phyloP scores from a whole-genome alignment of 2,797 vertebrate genomes.

The Arnoldichthys spilopterus region DNA sequence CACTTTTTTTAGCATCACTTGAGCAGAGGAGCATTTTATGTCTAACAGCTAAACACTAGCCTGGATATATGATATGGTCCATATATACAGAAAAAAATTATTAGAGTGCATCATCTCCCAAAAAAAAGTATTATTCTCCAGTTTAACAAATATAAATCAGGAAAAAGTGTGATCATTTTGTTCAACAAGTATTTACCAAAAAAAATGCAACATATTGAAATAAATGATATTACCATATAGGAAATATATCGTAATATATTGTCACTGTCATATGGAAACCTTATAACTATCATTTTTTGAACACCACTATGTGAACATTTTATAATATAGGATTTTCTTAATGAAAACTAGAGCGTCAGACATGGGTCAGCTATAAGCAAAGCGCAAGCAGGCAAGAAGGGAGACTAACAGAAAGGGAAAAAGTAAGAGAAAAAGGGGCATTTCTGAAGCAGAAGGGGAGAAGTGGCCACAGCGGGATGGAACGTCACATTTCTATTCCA shows the following conservation, averaged over 20 bases:
- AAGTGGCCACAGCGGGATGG: too few species aligned
- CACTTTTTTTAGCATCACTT: too few species aligned
- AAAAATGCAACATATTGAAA: slow-evolving; percentile 15
- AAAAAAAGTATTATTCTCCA: not conserved
- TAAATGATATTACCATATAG: not conserved
- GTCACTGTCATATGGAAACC: not conserved
- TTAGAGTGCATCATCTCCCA: not conserved
- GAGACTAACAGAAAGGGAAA: too few species aligned
- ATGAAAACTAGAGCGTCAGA: too few species aligned
- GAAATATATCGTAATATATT: not conserved
- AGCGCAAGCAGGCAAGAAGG: too few species aligned
- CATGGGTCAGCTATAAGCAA: too few species aligned
- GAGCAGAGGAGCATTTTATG: not conserved
- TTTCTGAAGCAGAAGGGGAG: too few species aligned
- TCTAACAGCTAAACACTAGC: slow-evolving; percentile 7
- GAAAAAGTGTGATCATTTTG: not conserved
- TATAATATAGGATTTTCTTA: too few species aligned
- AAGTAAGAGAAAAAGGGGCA: too few species aligned
- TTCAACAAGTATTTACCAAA: not conserved
- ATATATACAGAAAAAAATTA: slow-evolving; percentile 22
- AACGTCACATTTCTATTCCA: slow-evolving; percentile 15
- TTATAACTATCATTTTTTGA: too few species aligned
- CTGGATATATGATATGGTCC: not conserved
- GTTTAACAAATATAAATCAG: not conserved
- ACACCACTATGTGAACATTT: too few species aligned